Conservation (phyloP, 2,888 invertebrate genomes). For the Keiferia lycopersicella region DNA sequence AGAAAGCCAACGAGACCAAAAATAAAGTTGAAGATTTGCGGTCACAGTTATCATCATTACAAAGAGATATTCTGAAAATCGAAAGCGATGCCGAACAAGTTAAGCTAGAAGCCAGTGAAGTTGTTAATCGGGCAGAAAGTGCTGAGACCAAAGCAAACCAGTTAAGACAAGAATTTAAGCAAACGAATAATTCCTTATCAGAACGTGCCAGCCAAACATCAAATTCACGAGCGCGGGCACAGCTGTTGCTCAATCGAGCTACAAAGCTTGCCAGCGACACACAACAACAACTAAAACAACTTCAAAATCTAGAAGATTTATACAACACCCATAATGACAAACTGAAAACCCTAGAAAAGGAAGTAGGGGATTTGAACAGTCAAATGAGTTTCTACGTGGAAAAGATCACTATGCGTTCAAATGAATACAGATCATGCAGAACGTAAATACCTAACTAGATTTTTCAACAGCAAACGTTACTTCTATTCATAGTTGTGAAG, state of each 20-base stretch:
- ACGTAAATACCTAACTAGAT: constrained; percentile 53
- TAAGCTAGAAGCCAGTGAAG: constrained; percentile 87
- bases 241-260: constrained; percentile 88
- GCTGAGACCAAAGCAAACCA: constrained; percentile 84
- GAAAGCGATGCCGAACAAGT: constrained; percentile 91
- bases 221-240: constrained; percentile 89
- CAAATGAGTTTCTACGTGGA: constrained; percentile 84
- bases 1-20: constrained; percentile 89
- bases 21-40: constrained; percentile 88
- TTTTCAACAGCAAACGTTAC: constrained; percentile 22
- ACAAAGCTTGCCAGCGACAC: constrained; percentile 91
- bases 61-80: constrained; percentile 90
- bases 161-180: constrained; percentile 86
- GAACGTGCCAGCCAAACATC: constrained; percentile 88
- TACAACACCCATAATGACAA: constrained; percentile 84
- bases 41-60: constrained; percentile 86
- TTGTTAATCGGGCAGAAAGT: constrained; percentile 86
- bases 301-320: constrained; percentile 86
- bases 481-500: too few species aligned
- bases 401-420: constrained; percentile 83
- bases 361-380: constrained; percentile 82
- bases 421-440: constrained; percentile 83
- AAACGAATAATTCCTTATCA: constrained; percentile 86
- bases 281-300: constrained; percentile 85
- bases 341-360: constrained; percentile 80